A percentile compares a stretch with the other conserved stretches of the same genome.
These are phyloP conservation scores for Pampus argenteus DNA, from an alignment of 2,797 vertebrate species.

Conservation along the genomic window DNA sequence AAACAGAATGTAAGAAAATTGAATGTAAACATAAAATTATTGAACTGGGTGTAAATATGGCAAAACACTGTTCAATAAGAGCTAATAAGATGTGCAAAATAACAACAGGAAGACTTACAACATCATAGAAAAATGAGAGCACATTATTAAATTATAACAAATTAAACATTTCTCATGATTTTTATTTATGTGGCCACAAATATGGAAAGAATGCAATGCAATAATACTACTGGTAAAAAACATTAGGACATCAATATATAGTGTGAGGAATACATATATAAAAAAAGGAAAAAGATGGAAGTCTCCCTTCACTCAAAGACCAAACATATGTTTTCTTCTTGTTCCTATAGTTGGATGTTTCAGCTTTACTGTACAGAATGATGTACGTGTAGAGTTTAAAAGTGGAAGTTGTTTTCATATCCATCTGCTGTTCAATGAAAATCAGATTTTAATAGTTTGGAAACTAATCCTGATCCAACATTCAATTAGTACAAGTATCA, in stretches of 20 bases:
- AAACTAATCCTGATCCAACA: too few relatives aligned
- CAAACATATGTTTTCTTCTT: too few relatives aligned
- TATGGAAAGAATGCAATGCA: not conserved
- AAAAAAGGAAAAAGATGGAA: not conserved
- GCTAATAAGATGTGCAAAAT: not conserved
- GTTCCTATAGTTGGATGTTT: too few relatives aligned
- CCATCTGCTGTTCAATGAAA: too few relatives aligned
- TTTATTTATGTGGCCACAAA: not conserved
- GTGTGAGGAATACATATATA: not conserved
- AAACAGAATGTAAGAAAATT: not conserved
- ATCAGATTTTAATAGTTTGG: too few relatives aligned
- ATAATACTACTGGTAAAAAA: not conserved
- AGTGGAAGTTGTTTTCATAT: too few relatives aligned
- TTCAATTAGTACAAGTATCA: too few relatives aligned
- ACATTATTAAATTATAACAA: not conserved
- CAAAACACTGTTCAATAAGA: not conserved
- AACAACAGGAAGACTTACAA: not conserved
- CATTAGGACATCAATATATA: not conserved
- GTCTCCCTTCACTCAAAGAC: too few relatives aligned
- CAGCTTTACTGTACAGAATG: too few relatives aligned
- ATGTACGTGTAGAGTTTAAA: too few relatives aligned
- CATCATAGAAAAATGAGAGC: not conserved
- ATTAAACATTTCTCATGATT: too few relatives aligned
- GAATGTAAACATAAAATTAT: too few relatives aligned
- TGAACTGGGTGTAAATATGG: not conserved